phyloP scores from a whole-genome alignment of 2,113 vertebrate species.

The Pagrus major region DNA sequence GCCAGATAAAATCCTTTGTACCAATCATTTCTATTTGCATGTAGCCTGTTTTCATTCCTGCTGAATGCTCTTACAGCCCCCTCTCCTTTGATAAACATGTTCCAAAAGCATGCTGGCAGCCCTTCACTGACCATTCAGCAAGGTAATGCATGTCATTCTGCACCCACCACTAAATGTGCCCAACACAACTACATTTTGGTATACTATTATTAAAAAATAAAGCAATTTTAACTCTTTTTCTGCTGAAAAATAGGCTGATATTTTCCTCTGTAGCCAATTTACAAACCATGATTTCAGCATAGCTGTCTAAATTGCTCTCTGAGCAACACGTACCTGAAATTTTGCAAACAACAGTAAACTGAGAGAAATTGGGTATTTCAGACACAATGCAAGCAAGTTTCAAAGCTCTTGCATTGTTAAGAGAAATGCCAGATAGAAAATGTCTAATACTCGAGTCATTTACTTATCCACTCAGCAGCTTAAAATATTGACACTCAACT shows the following conservation, averaged over 20 bases:
- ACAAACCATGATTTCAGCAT: background rate
- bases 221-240: background rate
- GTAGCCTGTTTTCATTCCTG: background rate
- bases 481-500: conserved; percentile 42
- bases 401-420: conserved; percentile 45
- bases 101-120: background rate
- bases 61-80: background rate
- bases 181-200: background rate
- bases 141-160: background rate
- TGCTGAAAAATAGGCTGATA: background rate
- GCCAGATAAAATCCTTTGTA: background rate
- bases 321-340: conserved; percentile 17
- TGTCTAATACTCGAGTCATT: conserved; percentile 24
- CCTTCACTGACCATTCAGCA: background rate
- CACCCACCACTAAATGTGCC: background rate
- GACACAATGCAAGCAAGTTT: conserved; percentile 23
- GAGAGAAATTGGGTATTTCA: conserved; percentile 16
- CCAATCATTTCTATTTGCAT: conserved; percentile 1
- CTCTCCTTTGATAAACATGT: conserved; percentile 2
- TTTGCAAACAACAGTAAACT: conserved; percentile 3
- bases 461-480: conserved; percentile 22
- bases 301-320: background rate
- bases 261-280: conserved; percentile 1
- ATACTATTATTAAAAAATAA: background rate
- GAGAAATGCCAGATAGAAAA: conserved; percentile 27